Percentiles rank a stretch among this genome's conserved stretches.
Evolutionary conservation across 2,797 vertebrate genomes (phyloP).

Genomic region (Poecilia wingei): DNA sequence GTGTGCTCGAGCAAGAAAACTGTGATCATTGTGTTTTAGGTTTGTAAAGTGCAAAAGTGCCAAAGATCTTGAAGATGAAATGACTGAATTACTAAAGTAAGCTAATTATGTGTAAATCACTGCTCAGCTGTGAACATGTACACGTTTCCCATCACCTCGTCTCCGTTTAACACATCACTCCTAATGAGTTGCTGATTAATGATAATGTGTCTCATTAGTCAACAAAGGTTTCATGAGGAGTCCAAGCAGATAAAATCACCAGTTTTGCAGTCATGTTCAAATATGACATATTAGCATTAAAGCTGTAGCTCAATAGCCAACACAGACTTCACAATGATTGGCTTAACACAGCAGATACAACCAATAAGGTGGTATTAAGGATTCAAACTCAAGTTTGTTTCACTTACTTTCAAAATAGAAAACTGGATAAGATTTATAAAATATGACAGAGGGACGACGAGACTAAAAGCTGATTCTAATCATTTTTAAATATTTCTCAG

Average conservation of each 20-base stretch:
- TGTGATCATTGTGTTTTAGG: neutral
- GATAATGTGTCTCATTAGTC: slow-evolving; percentile 77
- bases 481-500: neutral
- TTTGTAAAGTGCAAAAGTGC: slow-evolving; percentile 18
- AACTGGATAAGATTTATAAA: neutral
- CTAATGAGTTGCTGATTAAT: slow-evolving; percentile 77
- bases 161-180: slow-evolving; percentile 56
- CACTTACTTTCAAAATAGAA: neutral
- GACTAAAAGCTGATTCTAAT: neutral
- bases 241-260: slow-evolving; percentile 32
- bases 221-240: slow-evolving; percentile 69
- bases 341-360: neutral
- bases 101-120: slow-evolving; percentile 1
- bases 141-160: slow-evolving; percentile 32
- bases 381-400: neutral
- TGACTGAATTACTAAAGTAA: slow-evolving; percentile 25
- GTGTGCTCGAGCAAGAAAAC: slow-evolving; percentile 6
- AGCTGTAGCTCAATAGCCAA: neutral
- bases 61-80: slow-evolving; percentile 25
- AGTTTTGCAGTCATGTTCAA: slow-evolving; percentile 22
- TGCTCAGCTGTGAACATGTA: slow-evolving; percentile 5
- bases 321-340: neutral
- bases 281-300: slow-evolving; percentile 25
- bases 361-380: neutral
- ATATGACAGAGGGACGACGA: neutral